phyloP scores from a whole-genome alignment of 2,113 vertebrate genomes.

The Erythrocebus patas region DNA sequence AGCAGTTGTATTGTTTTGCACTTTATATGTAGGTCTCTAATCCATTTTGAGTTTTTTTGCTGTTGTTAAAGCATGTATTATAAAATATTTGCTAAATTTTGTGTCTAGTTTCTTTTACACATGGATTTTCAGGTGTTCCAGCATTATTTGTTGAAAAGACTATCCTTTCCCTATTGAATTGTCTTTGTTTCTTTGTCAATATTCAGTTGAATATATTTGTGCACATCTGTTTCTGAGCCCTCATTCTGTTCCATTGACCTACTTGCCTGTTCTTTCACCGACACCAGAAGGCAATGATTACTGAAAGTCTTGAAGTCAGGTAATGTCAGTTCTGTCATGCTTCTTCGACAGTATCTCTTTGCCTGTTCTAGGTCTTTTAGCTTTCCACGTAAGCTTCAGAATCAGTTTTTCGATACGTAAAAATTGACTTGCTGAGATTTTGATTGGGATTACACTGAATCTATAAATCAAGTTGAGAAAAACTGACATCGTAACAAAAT shows the following conservation, averaged over 20 bases:
- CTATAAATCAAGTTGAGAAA: background rate
- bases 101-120: background rate
- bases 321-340: background rate
- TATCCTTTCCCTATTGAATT: background rate
- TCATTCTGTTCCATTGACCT: background rate
- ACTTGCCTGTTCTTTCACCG: background rate
- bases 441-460: background rate
- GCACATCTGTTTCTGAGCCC: background rate
- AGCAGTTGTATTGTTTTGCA: background rate
- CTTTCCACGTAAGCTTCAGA: background rate
- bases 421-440: background rate
- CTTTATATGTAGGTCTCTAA: background rate
- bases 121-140: background rate
- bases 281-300: background rate
- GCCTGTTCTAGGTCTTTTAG: background rate
- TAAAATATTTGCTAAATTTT: background rate
- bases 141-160: background rate
- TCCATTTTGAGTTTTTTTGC: background rate
- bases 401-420: background rate
- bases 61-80: background rate
- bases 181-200: background rate
- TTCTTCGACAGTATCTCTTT: background rate
- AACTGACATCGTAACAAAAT: background rate
- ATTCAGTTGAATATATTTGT: background rate
- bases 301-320: background rate